Base-by-base conservation (phyloP, 2,797 vertebrate species). In the Lepus townsendii region DNA sequence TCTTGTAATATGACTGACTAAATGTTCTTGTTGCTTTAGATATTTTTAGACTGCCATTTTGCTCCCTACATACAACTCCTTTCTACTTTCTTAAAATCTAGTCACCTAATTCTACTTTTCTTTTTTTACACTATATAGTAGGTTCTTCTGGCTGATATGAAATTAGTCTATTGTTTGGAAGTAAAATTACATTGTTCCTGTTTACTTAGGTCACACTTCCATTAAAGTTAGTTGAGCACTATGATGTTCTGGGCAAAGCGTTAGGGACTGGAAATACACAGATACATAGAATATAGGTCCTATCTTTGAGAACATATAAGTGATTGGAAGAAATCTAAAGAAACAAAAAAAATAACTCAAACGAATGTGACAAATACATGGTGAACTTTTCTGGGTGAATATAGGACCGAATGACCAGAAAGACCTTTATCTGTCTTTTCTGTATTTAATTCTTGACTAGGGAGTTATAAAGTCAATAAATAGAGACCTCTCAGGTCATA, bases 1-100 rank as follows among this genome's bases (percentile, higher is more conserved):
- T 82, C 22, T 63, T 84, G 38, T 94, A 85, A 20, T 16, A 5
- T 82, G 30, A 87, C 82, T 73, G 35, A 35, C 60, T 76, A 91
- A 66, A 60, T 54, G 62, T 68, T 57, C 32, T 90, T 50, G 20
- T 27, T 75, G 69, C 47, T 54, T 65, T 24, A 73, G 27, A 83
- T 30, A 47, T 4, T 47, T 65, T 30, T 13, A 83, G 38, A 54
- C 22, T 22, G 10, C 6, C 27, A 42, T 63, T 82, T 76, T 72
- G 35, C 77, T 95, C 65, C 30, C 77, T 83, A 11, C 16, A 65
- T 52, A 42, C 42, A 63, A 54, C 22, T 86, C 6, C 63, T 24
- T 77, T 87, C 83, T 35, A 13, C 68, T 11, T 89, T 32, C 8
- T 71, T 82, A 93, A 17, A 38, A 63, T 71, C 82, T 69, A 54